Conservation (phyloP, 1,140 invertebrate genomes). For the Leptoteleia sp. region DNA sequence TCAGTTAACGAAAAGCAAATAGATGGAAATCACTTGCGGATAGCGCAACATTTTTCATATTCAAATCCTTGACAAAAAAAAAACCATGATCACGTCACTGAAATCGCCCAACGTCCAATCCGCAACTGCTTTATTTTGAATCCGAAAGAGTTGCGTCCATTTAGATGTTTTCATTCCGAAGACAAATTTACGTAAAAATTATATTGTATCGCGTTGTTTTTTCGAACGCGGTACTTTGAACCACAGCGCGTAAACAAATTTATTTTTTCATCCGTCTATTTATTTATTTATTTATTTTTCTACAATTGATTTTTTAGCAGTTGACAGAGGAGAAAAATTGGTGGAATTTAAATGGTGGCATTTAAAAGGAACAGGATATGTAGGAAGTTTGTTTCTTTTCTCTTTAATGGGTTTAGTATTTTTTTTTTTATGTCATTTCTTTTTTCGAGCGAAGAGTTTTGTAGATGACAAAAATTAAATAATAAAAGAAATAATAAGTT, state of each 20-base stretch:
- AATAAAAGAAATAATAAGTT: conserved; percentile 35
- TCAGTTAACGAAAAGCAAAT: conserved; percentile 6
- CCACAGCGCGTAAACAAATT: conserved; percentile 4
- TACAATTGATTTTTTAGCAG: neutral
- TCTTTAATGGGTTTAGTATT: neutral
- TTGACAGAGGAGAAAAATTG: too few species aligned
- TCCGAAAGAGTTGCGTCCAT: neutral
- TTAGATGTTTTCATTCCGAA: conserved; percentile 23
- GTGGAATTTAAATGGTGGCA: too few species aligned
- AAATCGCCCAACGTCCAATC: conserved; percentile 7
- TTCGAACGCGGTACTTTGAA: neutral
- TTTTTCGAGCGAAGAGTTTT: too few species aligned
- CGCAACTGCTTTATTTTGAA: conserved; percentile 3
- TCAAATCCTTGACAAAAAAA: conserved; percentile 6
- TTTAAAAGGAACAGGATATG: too few species aligned
- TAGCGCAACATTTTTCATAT: conserved; percentile 9
- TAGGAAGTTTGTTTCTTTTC: too few species aligned
- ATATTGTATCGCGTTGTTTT: conserved; percentile 2
- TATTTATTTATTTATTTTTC: conserved; percentile 3
- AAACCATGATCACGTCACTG: neutral
- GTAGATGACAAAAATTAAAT: conserved; percentile 24
- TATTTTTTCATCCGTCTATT: neutral
- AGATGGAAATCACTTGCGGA: neutral
- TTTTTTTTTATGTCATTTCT: neutral
- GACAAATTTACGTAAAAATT: conserved; percentile 26